These are phyloP conservation scores for Amblyornis subalaris DNA, from an alignment of 2,113 vertebrate species.

Conservation along the genomic window DNA sequence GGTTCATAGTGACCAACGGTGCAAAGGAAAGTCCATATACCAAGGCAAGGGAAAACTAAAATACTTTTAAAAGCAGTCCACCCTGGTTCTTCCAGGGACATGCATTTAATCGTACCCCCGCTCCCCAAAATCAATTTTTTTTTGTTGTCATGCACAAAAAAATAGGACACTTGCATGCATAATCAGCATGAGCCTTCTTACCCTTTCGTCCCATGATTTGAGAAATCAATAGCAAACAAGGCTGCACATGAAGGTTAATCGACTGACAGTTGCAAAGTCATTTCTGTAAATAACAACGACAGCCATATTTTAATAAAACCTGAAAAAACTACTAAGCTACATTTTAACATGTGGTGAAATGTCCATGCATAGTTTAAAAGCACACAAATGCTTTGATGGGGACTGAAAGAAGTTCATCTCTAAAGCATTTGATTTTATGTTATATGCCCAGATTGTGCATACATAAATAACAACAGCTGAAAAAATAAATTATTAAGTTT, in stretches of 20 bases:
- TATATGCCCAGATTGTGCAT: background rate
- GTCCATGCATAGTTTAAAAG: background rate
- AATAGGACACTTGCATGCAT: conserved; percentile 20
- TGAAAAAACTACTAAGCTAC: background rate
- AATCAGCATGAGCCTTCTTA: conserved; percentile 43
- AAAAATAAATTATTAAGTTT: background rate
- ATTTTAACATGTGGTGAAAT: background rate
- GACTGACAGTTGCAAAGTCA: background rate
- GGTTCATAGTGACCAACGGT: rapidly evolving
- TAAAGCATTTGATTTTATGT: background rate
- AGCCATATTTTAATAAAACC: background rate
- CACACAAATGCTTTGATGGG: background rate
- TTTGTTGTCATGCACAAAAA: conserved; percentile 20
- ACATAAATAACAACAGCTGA: background rate
- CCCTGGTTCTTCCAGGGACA: background rate
- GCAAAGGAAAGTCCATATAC: background rate
- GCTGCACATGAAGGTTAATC: conserved; percentile 24
- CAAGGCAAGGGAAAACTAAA: background rate
- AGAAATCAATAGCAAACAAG: conserved; percentile 54
- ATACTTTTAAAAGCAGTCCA: background rate
- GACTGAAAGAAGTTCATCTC: background rate
- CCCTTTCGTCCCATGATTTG: conserved; percentile 52
- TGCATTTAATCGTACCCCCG: background rate
- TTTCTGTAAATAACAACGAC: conserved; percentile 42
- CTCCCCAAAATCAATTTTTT: background rate